Percentiles rank a stretch among this genome's conserved stretches.
Conservation (phyloP, 2,888 invertebrate species). For the Molorchus minor region DNA sequence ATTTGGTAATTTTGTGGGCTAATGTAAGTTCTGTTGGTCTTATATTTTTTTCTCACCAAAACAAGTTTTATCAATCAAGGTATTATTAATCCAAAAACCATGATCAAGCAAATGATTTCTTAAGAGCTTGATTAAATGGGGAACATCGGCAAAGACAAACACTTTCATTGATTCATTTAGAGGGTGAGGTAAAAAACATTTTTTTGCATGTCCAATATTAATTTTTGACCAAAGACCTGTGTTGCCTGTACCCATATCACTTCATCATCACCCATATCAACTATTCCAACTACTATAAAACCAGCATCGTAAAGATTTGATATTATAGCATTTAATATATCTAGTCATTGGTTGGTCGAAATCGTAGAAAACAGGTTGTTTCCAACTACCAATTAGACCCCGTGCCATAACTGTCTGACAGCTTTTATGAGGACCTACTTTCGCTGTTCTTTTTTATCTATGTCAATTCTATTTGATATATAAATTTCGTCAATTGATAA, state of each 20-base stretch:
- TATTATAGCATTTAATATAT: background rate
- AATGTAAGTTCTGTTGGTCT: conserved; percentile 2
- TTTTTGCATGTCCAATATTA: conserved; percentile 23
- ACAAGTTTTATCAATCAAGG: too few relatives aligned
- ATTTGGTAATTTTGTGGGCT: conserved; percentile 12
- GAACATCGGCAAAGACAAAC: conserved; percentile 37
- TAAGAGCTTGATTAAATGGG: conserved; percentile 34
- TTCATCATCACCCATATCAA: too few relatives aligned
- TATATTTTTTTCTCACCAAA: too few relatives aligned
- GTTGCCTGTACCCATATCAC: conserved; percentile 34
- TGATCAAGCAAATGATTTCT: conserved; percentile 35
- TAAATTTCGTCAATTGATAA: conserved; percentile 35
- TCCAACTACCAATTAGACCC: background rate
- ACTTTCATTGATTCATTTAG: conserved; percentile 24
- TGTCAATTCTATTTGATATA: conserved; percentile 31
- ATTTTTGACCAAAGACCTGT: conserved; percentile 23
- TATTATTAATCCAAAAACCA: conserved; percentile 26
- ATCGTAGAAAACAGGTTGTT: too few relatives aligned
- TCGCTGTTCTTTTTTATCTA: conserved; percentile 33
- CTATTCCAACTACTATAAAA: conserved; percentile 21
- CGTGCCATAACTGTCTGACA: conserved; percentile 14
- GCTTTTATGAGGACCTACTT: conserved; percentile 19
- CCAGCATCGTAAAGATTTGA: conserved; percentile 18
- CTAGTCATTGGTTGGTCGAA: conserved; percentile 15
- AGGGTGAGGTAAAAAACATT: conserved; percentile 26